phyloP scores from a whole-genome alignment of 2,797 vertebrate genomes.

The Cyclopterus lumpus region DNA sequence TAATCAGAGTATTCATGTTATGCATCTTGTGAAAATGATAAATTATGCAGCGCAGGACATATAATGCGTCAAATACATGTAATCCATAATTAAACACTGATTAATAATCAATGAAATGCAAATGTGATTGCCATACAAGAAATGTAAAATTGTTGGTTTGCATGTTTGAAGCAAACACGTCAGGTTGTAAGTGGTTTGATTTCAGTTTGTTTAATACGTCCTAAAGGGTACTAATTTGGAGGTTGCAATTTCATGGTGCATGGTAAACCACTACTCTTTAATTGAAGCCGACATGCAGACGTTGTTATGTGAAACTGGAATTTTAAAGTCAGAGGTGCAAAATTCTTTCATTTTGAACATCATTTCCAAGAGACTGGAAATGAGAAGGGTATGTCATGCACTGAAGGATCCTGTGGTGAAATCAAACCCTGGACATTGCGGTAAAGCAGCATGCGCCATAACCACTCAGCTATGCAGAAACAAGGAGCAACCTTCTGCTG shows the following conservation, averaged over 20 bases:
- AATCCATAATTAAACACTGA: slow-evolving; percentile 34
- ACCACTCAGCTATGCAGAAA: background rate
- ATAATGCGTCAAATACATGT: slow-evolving; percentile 26
- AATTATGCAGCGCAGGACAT: slow-evolving; percentile 46
- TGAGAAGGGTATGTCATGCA: background rate
- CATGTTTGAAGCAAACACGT: background rate
- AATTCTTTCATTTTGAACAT: background rate
- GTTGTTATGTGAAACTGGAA: background rate
- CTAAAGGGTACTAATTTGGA: background rate
- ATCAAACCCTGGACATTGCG: background rate
- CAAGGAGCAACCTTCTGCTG: background rate
- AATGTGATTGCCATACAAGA: slow-evolving; percentile 1
- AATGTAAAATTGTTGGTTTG: background rate
- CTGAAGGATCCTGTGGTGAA: background rate
- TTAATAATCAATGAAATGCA: slow-evolving; percentile 39
- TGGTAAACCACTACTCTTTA: background rate
- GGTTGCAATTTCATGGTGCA: background rate
- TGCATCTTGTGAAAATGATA: slow-evolving; percentile 12
- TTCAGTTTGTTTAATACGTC: background rate
- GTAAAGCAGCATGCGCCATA: background rate
- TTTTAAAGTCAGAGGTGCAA: background rate
- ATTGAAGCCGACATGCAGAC: background rate
- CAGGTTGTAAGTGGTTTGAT: background rate
- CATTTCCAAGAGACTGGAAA: background rate
- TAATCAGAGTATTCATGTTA: slow-evolving; percentile 3